Evolutionary conservation across 2,888 invertebrate genomes (phyloP).

Genomic region (Cheilosia vernalis): DNA sequence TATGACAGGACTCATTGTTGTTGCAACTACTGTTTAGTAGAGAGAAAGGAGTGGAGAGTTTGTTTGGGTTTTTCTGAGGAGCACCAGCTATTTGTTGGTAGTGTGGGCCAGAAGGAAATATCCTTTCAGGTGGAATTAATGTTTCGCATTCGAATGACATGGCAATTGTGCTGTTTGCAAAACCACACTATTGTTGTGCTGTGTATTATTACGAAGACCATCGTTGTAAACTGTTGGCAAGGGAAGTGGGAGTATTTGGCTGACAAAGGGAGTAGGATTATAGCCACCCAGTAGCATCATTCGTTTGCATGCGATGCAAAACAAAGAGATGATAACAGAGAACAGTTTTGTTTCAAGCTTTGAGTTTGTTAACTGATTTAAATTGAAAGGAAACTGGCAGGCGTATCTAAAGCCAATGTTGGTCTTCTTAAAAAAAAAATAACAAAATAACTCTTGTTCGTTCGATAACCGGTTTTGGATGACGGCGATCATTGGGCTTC

Average conservation of each 20-base stretch:
- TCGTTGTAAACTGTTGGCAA: slow-evolving; percentile 40
- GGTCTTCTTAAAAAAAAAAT: neutral
- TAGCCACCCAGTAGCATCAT: slow-evolving; percentile 6
- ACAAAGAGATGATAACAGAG: neutral
- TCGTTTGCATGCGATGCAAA: neutral
- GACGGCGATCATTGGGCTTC: too few relatives aligned
- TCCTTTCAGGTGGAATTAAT: slow-evolving; percentile 73
- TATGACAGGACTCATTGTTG: slow-evolving; percentile 62
- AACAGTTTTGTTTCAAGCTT: slow-evolving; percentile 40
- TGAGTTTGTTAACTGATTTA: slow-evolving; percentile 38
- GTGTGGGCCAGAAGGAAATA: slow-evolving; percentile 5
- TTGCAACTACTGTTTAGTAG: slow-evolving; percentile 31
- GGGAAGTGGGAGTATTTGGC: slow-evolving; percentile 23
- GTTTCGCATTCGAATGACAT: slow-evolving; percentile 72
- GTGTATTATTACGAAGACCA: slow-evolving; percentile 54
- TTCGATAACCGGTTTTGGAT: too few relatives aligned
- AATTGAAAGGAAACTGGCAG: slow-evolving; percentile 4
- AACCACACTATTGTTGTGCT: slow-evolving; percentile 65
- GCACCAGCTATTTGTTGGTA: too few relatives aligned
- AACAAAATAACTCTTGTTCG: too few relatives aligned
- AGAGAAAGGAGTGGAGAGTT: neutral
- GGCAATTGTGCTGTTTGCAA: slow-evolving; percentile 69
- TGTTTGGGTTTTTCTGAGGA: slow-evolving; percentile 44
- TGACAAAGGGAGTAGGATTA: slow-evolving; percentile 32
- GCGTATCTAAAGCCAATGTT: neutral